Percentiles rank a stretch among this genome's conserved stretches.
These are phyloP conservation scores for Linurgus olivaceus DNA, from an alignment of 2,797 vertebrate species.

Conservation along the genomic window DNA sequence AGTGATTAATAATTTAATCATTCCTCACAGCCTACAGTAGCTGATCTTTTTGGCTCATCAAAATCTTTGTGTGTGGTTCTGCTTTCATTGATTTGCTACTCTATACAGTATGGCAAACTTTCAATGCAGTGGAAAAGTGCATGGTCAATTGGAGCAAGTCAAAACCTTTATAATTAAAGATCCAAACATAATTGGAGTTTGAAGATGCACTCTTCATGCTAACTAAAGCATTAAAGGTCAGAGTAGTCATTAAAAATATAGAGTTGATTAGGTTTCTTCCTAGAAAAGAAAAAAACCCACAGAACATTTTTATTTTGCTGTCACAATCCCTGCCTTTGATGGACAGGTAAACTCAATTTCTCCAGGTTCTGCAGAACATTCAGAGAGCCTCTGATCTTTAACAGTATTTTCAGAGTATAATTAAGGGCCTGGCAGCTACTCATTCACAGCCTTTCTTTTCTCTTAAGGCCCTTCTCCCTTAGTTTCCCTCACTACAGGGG, in stretches of 20 bases:
- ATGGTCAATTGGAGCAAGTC: background rate
- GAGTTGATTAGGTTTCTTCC: background rate
- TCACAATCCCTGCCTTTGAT: background rate
- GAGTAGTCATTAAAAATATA: background rate
- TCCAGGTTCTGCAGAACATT: background rate
- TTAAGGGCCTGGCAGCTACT: background rate
- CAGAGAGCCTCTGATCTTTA: background rate
- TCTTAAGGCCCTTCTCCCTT: background rate
- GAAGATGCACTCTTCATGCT: background rate
- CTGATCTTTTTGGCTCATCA: background rate
- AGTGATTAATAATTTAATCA: background rate
- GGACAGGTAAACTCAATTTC: background rate
- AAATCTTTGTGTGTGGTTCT: background rate
- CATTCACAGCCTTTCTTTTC: background rate
- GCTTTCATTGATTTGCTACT: background rate
- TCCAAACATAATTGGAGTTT: background rate
- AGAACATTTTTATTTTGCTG: background rate
- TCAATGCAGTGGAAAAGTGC: background rate
- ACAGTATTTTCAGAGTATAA: background rate
- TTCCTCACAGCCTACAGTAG: background rate
- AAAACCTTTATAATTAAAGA: background rate
- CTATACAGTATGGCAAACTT: background rate
- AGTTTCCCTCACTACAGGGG: background rate
- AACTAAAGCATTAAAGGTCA: background rate
- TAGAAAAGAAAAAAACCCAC: background rate